Evolutionary conservation across 2,888 invertebrate species (phyloP).

Genomic region (Rosalia funebris): DNA sequence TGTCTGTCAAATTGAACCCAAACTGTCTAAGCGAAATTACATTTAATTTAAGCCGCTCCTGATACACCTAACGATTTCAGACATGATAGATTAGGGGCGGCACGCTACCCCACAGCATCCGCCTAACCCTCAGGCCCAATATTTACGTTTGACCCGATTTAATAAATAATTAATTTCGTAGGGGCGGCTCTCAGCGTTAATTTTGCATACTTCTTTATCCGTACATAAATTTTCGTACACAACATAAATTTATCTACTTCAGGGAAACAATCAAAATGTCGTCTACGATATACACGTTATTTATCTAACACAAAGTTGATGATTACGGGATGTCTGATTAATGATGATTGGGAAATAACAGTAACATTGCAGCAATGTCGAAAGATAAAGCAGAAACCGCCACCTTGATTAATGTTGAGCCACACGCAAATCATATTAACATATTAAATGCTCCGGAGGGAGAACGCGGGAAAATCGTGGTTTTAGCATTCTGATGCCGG

Average conservation of each 20-base stretch:
- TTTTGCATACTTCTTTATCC: conserved; percentile 36
- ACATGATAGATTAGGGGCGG: not conserved
- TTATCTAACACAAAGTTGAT: conserved; percentile 51
- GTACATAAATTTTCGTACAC: conserved; percentile 31
- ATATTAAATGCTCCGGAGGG: conserved; percentile 52
- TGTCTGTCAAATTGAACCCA: too few relatives aligned
- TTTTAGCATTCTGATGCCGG: conserved; percentile 3
- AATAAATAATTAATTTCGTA: conserved; percentile 32
- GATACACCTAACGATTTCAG: not conserved
- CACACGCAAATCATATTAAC: conserved; percentile 60
- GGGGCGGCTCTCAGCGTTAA: too few relatives aligned
- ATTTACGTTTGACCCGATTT: conserved; percentile 15
- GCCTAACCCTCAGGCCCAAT: not conserved
- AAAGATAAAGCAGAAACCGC: conserved; percentile 54
- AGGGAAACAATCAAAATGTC: conserved; percentile 43
- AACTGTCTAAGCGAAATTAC: too few relatives aligned
- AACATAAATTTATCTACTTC: conserved; percentile 40
- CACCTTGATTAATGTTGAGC: conserved; percentile 56
- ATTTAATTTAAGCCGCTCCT: not conserved
- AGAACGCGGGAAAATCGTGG: conserved; percentile 16
- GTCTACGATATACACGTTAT: conserved; percentile 41
- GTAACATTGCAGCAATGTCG: conserved; percentile 48
- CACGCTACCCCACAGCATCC: not conserved
- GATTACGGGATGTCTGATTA: conserved; percentile 57
- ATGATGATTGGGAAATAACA: conserved; percentile 59